A percentile compares a stretch with the other conserved stretches of the same genome.
Evolutionary conservation across 2,113 vertebrate genomes (phyloP).

Genomic region (Cebidichthys violaceus): DNA sequence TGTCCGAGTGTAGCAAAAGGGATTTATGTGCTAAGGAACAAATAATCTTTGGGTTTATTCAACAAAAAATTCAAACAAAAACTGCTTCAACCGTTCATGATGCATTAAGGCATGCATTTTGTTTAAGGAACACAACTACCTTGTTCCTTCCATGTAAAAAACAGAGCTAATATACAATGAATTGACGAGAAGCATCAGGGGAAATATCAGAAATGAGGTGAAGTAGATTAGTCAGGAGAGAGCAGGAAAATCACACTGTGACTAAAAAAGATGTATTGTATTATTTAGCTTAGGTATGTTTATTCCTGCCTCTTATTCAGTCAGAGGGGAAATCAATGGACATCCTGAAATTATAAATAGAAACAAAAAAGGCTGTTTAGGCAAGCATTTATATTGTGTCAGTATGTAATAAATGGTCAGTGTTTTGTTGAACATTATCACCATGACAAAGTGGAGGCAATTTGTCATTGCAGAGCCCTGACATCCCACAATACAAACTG

Average conservation of each 20-base stretch:
- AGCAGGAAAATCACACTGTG: not conserved
- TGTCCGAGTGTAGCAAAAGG: not conserved
- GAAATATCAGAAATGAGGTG: not conserved
- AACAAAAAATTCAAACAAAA: not conserved
- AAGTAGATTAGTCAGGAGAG: not conserved
- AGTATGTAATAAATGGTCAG: not conserved
- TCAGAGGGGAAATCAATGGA: not conserved
- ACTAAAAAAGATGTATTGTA: not conserved
- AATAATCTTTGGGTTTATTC: not conserved
- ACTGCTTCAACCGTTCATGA: not conserved
- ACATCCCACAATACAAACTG: not conserved
- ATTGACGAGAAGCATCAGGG: not conserved
- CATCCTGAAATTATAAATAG: not conserved
- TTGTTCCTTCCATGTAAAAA: not conserved
- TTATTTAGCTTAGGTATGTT: not conserved
- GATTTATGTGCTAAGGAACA: not conserved
- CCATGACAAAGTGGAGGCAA: not conserved
- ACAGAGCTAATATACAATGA: not conserved
- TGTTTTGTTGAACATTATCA: not conserved
- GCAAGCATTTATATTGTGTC: not conserved
- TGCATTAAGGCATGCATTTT: not conserved
- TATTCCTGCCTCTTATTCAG: not conserved
- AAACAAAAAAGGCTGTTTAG: not conserved
- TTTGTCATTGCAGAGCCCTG: slow-evolving; percentile 1
- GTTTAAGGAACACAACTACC: not conserved